These are phyloP conservation scores for Anneissia japonica DNA, from an alignment of 35 echinoderm and acorn worm species.

Conservation along the genomic window DNA sequence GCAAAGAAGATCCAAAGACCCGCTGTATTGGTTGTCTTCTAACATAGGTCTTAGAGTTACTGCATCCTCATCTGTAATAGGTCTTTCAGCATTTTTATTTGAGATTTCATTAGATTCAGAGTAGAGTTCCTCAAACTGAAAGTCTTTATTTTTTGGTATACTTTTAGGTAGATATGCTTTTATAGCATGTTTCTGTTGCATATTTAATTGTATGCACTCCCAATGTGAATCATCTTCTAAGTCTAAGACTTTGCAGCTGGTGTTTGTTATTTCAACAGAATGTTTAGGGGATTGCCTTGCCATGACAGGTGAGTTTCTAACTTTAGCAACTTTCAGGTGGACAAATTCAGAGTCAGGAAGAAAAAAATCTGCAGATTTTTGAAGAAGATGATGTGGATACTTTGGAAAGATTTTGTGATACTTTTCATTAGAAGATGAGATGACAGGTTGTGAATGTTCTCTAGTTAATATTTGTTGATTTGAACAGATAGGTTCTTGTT, in stretches of 20 bases:
- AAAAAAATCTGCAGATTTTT: constrained; percentile 14
- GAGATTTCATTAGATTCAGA: no score
- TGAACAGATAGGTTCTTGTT: neutral
- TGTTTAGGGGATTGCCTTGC: neutral
- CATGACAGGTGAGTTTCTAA: neutral
- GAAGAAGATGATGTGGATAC: neutral
- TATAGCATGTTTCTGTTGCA: no score
- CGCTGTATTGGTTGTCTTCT: neutral
- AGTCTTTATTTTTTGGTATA: no score
- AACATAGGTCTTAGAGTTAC: no score
- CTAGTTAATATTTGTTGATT: no score
- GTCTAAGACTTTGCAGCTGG: neutral
- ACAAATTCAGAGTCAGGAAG: constrained; percentile 29
- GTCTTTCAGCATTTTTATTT: no score
- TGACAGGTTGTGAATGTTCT: no score
- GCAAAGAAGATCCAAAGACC: neutral
- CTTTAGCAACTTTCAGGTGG: constrained; percentile 16
- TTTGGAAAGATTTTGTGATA: neutral
- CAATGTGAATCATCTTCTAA: neutral
- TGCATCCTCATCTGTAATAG: no score
- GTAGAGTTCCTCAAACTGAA: no score
- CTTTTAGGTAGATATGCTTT: no score
- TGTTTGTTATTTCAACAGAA: neutral
- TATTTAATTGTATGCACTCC: no score
- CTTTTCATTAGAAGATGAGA: neutral